phyloP scores from a whole-genome alignment of 1,140 invertebrate genomes.

The Papilio machaon region DNA sequence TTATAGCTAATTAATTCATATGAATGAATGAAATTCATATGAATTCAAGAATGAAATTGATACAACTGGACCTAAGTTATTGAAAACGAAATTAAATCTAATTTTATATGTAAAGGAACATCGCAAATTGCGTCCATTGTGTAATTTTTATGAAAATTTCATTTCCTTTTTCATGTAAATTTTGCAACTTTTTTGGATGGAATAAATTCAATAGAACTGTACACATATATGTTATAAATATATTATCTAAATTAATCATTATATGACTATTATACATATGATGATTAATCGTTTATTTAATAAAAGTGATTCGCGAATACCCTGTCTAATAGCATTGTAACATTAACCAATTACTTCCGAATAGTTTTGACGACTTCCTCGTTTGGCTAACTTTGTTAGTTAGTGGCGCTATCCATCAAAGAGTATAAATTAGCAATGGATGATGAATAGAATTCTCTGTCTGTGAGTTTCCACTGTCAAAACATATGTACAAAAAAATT shows the following conservation, averaged over 20 bases:
- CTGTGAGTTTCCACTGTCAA: not conserved
- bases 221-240: too few species aligned
- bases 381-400: conserved; percentile 12
- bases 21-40: too few species aligned
- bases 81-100: too few species aligned
- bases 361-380: conserved; percentile 20
- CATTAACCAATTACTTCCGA: conserved; percentile 17
- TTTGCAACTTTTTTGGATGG: too few species aligned
- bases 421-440: not conserved
- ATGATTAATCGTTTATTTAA: not conserved
- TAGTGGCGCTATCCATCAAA: conserved; percentile 11
- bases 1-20: not conserved
- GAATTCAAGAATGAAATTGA: too few species aligned
- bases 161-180: too few species aligned
- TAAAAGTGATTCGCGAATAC: not conserved
- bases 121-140: too few species aligned
- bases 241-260: too few species aligned
- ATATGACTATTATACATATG: not conserved
- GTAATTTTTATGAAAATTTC: too few species aligned
- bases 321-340: not conserved
- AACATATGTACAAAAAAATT: not conserved
- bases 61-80: too few species aligned
- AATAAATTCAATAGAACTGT: too few species aligned
- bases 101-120: too few species aligned
- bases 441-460: not conserved